Conservation (phyloP, 2,113 vertebrate genomes). For the Mustela nigripes region DNA sequence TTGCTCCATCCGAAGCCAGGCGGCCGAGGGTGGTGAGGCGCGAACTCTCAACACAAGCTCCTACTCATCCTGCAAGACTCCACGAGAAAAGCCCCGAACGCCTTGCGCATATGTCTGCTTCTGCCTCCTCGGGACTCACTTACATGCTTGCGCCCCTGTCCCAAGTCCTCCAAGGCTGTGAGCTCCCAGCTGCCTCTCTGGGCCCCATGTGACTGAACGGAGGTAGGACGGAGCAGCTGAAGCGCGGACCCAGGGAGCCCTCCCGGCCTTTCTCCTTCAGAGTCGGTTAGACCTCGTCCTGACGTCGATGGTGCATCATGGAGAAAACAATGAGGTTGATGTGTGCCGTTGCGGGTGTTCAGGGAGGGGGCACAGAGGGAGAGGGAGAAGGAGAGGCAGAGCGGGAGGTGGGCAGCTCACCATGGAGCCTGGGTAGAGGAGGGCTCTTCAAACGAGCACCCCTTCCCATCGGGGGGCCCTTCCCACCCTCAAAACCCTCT, state of each 20-base stretch:
- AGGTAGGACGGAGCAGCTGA: background rate
- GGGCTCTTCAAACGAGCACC: background rate
- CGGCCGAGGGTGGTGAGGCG: background rate
- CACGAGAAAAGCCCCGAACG: background rate
- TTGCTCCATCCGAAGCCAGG: background rate
- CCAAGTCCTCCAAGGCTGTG: background rate
- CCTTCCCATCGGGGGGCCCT: background rate
- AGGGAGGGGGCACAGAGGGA: no score
- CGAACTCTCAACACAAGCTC: background rate
- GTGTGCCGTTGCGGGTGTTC: no score
- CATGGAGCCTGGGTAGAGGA: accelerated
- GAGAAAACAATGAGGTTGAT: background rate
- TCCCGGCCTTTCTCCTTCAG: background rate
- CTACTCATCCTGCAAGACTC: background rate
- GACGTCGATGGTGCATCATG: background rate
- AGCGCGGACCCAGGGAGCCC: background rate
- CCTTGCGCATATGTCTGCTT: background rate
- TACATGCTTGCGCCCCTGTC: background rate
- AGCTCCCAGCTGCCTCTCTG: background rate
- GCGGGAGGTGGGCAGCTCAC: background rate
- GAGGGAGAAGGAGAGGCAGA: background rate
- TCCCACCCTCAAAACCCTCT: background rate
- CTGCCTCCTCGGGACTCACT: background rate
- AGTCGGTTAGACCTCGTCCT: background rate
- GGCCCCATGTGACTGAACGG: accelerated